Conservation (phyloP, 2,113 vertebrate species). For the Oncorhynchus keta region DNA sequence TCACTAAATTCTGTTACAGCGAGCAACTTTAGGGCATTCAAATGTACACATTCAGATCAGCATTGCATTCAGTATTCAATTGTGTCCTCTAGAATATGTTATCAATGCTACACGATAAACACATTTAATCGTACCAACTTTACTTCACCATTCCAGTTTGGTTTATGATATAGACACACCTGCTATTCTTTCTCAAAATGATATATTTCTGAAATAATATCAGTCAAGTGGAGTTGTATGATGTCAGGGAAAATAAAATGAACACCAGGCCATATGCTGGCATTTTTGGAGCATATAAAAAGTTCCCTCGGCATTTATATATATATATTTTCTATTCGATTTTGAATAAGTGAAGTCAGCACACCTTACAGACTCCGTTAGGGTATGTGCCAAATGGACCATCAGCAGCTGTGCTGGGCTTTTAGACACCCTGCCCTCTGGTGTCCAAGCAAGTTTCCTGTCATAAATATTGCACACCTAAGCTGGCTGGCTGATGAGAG, state of each 20-base stretch:
- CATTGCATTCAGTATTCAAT: neutral
- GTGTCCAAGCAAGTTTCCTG: conserved; percentile 20
- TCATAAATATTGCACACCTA: conserved; percentile 45
- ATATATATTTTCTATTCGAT: conserved; percentile 23
- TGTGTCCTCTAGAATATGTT: neutral
- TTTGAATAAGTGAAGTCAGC: conserved; percentile 41
- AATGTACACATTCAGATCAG: neutral
- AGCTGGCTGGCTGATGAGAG: conserved; percentile 24
- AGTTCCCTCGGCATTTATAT: conserved; percentile 21
- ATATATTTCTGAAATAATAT: neutral
- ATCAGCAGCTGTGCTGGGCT: conserved; percentile 25
- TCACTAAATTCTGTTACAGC: neutral
- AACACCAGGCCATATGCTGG: conserved; percentile 6
- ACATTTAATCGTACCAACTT: neutral
- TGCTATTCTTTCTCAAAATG: neutral
- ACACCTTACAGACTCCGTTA: conserved; percentile 18
- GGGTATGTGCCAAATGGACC: conserved; percentile 49
- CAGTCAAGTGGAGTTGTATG: conserved; percentile 22
- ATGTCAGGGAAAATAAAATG: conserved; percentile 20
- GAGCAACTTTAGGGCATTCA: neutral
- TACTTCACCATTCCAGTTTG: no score
- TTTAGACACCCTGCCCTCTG: conserved; percentile 20
- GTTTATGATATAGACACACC: no score
- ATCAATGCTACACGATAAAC: neutral
- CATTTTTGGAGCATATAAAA: conserved; percentile 26